Conservation (phyloP, 2,888 invertebrate genomes). For the Chrysolina americana region DNA sequence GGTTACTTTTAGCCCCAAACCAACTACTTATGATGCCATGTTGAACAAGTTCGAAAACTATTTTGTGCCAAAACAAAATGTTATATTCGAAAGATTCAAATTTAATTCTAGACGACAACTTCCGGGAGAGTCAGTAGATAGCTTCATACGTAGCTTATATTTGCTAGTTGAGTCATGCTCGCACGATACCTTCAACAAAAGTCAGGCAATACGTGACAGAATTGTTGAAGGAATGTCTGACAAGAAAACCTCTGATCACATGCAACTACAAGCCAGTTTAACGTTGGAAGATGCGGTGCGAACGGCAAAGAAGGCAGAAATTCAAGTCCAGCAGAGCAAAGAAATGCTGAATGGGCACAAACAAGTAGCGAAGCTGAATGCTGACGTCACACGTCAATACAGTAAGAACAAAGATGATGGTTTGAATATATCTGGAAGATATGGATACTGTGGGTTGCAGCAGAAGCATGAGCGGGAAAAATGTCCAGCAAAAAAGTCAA, state of each 20-base stretch:
- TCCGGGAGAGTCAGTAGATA: too few relatives aligned
- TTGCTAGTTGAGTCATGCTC: too few relatives aligned
- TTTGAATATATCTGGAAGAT: background rate
- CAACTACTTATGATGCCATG: too few relatives aligned
- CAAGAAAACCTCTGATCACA: background rate
- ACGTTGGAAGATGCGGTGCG: background rate
- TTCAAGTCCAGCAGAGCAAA: constrained; percentile 6
- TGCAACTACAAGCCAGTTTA: background rate
- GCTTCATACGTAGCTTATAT: too few relatives aligned
- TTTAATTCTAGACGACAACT: too few relatives aligned
- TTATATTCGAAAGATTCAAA: constrained; percentile 2
- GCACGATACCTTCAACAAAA: too few relatives aligned
- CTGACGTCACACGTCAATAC: background rate
- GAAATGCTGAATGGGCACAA: too few relatives aligned
- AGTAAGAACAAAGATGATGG: background rate
- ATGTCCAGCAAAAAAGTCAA: constrained; percentile 39
- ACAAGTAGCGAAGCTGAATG: too few relatives aligned
- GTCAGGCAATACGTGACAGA: background rate
- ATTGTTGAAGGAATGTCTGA: background rate
- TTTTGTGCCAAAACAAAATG: background rate
- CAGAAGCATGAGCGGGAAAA: constrained; percentile 29
- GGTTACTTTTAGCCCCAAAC: background rate
- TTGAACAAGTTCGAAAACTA: constrained; percentile 4
- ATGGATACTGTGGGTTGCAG: constrained; percentile 28
- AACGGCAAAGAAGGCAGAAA: background rate